Percentiles rank a stretch among this genome's conserved stretches.
Evolutionary conservation across 1,140 invertebrate genomes (phyloP).

Genomic region (Saxidomus purpurata): DNA sequence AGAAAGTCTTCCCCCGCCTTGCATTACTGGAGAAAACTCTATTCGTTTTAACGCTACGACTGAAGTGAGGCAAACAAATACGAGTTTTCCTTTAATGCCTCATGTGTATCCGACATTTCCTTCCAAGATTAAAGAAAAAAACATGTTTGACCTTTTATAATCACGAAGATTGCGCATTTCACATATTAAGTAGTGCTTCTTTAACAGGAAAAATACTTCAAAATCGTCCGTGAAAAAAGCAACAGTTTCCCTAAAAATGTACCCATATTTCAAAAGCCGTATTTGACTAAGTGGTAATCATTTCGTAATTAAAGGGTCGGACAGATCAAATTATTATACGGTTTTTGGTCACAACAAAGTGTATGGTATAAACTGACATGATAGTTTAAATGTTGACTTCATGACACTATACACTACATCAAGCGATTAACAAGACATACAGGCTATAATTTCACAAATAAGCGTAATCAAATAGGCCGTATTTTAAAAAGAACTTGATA

Average conservation of each 20-base stretch:
- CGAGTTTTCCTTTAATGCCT: no score
- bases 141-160: no score
- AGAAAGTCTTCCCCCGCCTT: no score
- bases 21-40: no score
- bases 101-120: no score
- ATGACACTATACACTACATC: conserved; percentile 26
- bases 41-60: no score
- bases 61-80: no score
- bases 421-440: conserved; percentile 26
- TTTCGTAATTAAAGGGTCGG: conserved; percentile 40
- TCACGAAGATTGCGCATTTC: no score
- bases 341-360: conserved; percentile 42
- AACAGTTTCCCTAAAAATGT: not conserved
- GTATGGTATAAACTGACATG: conserved; percentile 29
- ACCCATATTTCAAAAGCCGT: not conserved
- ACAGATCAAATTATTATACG: conserved; percentile 39
- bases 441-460: conserved; percentile 31
- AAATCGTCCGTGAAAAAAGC: not conserved
- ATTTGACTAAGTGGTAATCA: not conserved
- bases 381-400: conserved; percentile 45
- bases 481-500: conserved; percentile 15
- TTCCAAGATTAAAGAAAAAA: no score
- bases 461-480: conserved; percentile 25
- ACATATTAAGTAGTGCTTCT: no score
- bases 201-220: no score